Percentiles rank a stretch among this genome's conserved stretches.
Conservation (phyloP, 2,888 invertebrate genomes). For the Metellina segmentata region DNA sequence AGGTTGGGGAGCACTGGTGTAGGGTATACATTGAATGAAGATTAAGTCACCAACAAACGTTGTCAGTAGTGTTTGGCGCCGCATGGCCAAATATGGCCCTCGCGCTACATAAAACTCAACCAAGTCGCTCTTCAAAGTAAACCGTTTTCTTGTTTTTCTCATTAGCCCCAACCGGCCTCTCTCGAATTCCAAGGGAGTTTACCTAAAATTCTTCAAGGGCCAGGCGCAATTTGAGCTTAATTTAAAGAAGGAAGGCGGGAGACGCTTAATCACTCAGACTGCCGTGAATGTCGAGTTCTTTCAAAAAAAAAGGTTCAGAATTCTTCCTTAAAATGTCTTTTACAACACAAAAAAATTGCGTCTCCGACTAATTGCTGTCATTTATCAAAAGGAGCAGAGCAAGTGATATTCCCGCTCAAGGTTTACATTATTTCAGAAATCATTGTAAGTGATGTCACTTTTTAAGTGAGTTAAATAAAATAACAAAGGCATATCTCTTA, state of each 20-base stretch:
- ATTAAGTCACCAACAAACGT: too few relatives aligned
- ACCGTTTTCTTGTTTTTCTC: background rate
- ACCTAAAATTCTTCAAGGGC: conserved; percentile 42
- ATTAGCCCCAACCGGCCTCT: background rate
- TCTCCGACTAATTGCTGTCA: conserved; percentile 7
- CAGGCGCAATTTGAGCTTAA: background rate
- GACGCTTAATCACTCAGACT: background rate
- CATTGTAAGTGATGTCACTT: too few relatives aligned
- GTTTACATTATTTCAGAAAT: background rate
- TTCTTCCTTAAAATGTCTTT: background rate
- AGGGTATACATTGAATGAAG: too few relatives aligned
- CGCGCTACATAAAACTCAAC: too few relatives aligned
- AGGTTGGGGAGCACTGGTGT: too few relatives aligned
- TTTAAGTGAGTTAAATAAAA: too few relatives aligned
- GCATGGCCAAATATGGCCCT: too few relatives aligned
- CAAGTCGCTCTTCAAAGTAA: too few relatives aligned
- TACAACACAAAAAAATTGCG: background rate
- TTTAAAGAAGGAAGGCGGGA: background rate
- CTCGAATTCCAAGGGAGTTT: conserved; percentile 14
- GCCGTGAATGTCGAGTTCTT: background rate
- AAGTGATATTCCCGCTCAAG: background rate
- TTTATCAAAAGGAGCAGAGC: background rate
- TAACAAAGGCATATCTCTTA: too few relatives aligned
- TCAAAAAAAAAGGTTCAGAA: background rate
- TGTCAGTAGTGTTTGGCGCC: too few relatives aligned